phyloP scores from a whole-genome alignment of 2,888 invertebrate species.

The Melieria crassipennis region DNA sequence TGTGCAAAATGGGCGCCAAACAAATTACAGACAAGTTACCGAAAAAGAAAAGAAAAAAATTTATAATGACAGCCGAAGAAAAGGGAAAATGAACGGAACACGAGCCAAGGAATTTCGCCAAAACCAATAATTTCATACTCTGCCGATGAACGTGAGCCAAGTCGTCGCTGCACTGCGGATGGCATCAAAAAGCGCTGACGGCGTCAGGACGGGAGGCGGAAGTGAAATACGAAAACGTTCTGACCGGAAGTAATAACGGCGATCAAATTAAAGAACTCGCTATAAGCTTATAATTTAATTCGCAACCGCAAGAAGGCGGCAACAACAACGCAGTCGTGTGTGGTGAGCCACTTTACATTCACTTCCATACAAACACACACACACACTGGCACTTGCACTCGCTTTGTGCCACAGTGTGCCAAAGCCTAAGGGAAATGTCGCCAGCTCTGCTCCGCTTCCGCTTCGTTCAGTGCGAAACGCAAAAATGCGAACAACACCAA shows the following conservation, averaged over 20 bases:
- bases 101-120: not conserved
- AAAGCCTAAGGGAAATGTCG: conserved; percentile 1
- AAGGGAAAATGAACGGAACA: not conserved
- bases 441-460: not conserved
- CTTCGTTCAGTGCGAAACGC: not conserved
- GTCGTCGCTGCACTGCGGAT: not conserved
- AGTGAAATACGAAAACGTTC: not conserved
- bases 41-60: not conserved
- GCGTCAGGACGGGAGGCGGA: not conserved
- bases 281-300: conserved; percentile 29
- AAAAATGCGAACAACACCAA: not conserved
- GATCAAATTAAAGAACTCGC: conserved; percentile 16
- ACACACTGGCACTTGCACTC: not conserved
- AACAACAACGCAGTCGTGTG: not conserved
- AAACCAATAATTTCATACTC: conserved; percentile 14
- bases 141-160: conserved; percentile 1
- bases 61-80: not conserved
- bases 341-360: conserved; percentile 5
- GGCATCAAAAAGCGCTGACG: not conserved
- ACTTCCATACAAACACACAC: conserved; percentile 30
- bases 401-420: not conserved
- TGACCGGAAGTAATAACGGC: conserved; percentile 24
- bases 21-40: not conserved
- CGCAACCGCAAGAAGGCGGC: not conserved
- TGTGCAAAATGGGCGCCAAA: conserved; percentile 2